Conservation (phyloP, 2,113 vertebrate genomes). For the Cynoglossus semilaevis region DNA sequence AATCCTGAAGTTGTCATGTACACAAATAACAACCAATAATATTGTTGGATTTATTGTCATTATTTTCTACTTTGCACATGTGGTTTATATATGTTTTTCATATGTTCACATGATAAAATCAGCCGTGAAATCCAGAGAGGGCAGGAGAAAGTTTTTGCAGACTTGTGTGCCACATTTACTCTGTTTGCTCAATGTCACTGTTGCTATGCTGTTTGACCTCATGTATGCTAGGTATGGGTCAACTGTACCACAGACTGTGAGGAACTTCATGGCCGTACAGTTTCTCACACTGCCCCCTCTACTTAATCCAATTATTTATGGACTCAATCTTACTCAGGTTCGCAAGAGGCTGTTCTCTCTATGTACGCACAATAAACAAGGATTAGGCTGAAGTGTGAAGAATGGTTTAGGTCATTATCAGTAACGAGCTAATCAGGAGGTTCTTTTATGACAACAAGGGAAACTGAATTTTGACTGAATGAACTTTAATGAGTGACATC, state of each 20-base stretch:
- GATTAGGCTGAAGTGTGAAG: background rate
- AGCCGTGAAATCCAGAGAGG: background rate
- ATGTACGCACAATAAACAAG: background rate
- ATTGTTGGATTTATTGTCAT: background rate
- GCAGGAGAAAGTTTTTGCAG: background rate
- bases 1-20: background rate
- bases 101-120: background rate
- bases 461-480: no score
- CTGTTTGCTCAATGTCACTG: background rate
- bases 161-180: conserved; percentile 1
- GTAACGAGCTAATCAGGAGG: no score
- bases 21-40: background rate
- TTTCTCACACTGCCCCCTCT: conserved; percentile 46
- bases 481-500: no score
- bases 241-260: conserved; percentile 24
- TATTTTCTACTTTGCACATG: background rate
- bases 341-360: background rate
- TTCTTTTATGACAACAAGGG: no score
- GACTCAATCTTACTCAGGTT: conserved; percentile 39
- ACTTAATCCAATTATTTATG: conserved; percentile 56
- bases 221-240: conserved; percentile 50
- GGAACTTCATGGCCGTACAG: conserved; percentile 56
- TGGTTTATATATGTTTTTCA: background rate
- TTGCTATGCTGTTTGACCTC: conserved; percentile 43
- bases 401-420: no score